Evolutionary conservation across 2,888 invertebrate genomes (phyloP).

Genomic region (Xestia sexstrigata): DNA sequence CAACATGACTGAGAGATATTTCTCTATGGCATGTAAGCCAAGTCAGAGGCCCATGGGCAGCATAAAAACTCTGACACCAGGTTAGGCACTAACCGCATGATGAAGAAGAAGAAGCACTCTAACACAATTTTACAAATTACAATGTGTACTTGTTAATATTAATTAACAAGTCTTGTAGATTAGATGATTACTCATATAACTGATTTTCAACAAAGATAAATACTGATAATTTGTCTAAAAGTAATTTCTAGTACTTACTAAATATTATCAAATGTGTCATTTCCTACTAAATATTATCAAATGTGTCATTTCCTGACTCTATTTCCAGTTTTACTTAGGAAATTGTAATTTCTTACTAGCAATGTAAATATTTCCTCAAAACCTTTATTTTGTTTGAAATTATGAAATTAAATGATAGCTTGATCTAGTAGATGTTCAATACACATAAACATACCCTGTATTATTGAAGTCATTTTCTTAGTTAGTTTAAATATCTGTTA

Average conservation of each 20-base stretch:
- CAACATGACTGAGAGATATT: no score
- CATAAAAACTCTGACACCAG: no score
- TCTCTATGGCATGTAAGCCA: no score
- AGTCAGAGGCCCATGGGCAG: no score
- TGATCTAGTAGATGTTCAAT: not conserved
- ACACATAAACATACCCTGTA: not conserved
- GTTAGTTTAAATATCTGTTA: not conserved
- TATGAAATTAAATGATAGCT: not conserved
- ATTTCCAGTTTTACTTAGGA: conserved; percentile 27
- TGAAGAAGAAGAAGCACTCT: no score
- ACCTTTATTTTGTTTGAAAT: not conserved
- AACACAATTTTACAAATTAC: not conserved
- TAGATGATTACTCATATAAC: conserved; percentile 30
- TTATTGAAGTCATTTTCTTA: not conserved
- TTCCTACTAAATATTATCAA: conserved; percentile 49
- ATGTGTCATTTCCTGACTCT: conserved; percentile 49
- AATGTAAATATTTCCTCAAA: conserved; percentile 8
- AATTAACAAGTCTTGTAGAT: conserved; percentile 52
- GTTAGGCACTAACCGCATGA: no score
- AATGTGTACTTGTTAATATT: conserved; percentile 12
- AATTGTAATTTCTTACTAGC: not conserved
- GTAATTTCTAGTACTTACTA: conserved; percentile 32
- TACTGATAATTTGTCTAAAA: conserved; percentile 42
- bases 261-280: conserved; percentile 32
- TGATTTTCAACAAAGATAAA: conserved; percentile 43